Conservation (phyloP, 2,113 vertebrate species). For the Oxyura jamaicensis region DNA sequence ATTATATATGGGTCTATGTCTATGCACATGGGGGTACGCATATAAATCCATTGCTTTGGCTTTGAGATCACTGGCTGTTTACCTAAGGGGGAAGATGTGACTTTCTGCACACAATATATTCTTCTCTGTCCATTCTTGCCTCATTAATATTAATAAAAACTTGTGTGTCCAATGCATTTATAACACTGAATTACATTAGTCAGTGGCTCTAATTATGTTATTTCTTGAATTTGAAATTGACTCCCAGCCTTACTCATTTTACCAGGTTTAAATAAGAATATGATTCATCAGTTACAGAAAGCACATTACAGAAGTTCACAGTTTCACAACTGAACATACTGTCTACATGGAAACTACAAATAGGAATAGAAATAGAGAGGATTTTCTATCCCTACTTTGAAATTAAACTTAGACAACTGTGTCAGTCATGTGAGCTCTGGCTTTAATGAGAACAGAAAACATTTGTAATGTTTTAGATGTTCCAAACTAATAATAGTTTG, state of each 20-base stretch:
- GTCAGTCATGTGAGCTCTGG: constrained; percentile 52
- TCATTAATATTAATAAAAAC: constrained; percentile 37
- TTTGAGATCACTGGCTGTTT: not conserved
- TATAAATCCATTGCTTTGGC: not conserved
- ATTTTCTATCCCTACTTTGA: constrained; percentile 72
- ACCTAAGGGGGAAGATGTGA: not conserved
- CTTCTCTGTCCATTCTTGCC: not conserved
- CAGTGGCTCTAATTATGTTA: constrained; percentile 69
- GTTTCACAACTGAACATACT: constrained; percentile 47
- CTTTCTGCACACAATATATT: not conserved
- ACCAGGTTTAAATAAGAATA: constrained; percentile 74
- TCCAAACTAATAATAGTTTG: constrained; percentile 75
- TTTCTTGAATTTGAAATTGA: constrained; percentile 71
- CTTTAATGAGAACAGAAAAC: constrained; percentile 59
- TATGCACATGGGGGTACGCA: not conserved
- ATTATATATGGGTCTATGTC: not conserved
- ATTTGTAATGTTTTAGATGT: constrained; percentile 65
- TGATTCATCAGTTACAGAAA: constrained; percentile 81
- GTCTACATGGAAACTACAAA: constrained; percentile 73
- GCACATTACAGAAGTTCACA: constrained; percentile 68
- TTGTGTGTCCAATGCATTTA: constrained; percentile 18
- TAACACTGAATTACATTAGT: constrained; percentile 66
- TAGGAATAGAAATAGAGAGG: constrained; percentile 65
- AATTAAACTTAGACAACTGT: constrained; percentile 73
- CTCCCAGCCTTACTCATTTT: constrained; percentile 64